These are phyloP conservation scores for Helicoverpa zea DNA, from an alignment of 1,140 invertebrate species.

Conservation along the genomic window DNA sequence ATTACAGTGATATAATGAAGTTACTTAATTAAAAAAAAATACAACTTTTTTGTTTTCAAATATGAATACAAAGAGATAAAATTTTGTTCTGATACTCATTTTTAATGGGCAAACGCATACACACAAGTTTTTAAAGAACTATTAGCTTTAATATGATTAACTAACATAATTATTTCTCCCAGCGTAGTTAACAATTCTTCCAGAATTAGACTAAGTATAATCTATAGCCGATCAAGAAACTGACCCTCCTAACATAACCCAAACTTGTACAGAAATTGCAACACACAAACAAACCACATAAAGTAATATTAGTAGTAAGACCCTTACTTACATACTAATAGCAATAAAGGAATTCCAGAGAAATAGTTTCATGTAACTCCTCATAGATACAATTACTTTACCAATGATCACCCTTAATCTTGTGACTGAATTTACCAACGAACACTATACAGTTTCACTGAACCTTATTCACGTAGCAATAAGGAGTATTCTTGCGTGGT, in stretches of 20 bases:
- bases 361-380: conserved; percentile 46
- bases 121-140: too few relatives aligned
- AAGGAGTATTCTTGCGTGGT: not conserved
- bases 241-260: not conserved
- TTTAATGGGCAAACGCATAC: too few relatives aligned
- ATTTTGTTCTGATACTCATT: too few relatives aligned
- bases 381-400: conserved; percentile 49
- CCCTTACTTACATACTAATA: conserved; percentile 26
- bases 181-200: too few relatives aligned
- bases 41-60: too few relatives aligned
- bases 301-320: conserved; percentile 16
- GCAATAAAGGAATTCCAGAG: conserved; percentile 36
- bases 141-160: too few relatives aligned
- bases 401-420: conserved; percentile 48
- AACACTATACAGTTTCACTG: not conserved
- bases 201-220: too few relatives aligned
- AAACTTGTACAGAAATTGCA: not conserved
- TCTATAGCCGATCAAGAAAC: not conserved
- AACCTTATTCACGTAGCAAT: not conserved
- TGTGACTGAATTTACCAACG: conserved; percentile 31
- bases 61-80: too few relatives aligned
- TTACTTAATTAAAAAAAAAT: too few relatives aligned
- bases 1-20: too few relatives aligned
- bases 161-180: too few relatives aligned
- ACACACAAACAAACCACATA: not conserved